Conservation (phyloP, 2,888 invertebrate genomes). For the Heteropelma amictum region DNA sequence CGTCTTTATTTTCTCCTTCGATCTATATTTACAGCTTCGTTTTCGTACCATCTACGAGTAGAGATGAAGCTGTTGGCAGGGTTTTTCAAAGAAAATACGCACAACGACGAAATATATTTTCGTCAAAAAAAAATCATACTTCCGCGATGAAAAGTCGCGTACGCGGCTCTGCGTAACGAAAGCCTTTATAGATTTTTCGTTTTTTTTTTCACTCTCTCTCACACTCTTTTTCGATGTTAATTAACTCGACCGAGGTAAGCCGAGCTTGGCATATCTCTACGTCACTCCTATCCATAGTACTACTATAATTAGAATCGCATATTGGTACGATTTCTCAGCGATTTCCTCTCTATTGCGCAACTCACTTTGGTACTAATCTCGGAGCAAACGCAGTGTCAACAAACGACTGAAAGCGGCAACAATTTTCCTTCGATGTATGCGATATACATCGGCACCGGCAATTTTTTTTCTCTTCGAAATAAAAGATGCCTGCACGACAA, state of each 20-base stretch:
- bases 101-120: not conserved
- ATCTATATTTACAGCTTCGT: not conserved
- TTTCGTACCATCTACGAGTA: not conserved
- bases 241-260: constrained; percentile 8
- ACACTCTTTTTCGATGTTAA: constrained; percentile 22
- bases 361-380: constrained; percentile 37
- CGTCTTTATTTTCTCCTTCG: not conserved
- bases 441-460: too few species aligned
- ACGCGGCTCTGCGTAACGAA: too few species aligned
- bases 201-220: not conserved
- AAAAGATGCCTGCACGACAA: not conserved
- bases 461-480: not conserved
- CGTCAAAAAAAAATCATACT: constrained; percentile 8
- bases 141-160: not conserved
- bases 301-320: constrained; percentile 45
- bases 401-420: constrained; percentile 36
- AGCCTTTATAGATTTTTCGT: too few species aligned
- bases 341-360: constrained; percentile 46
- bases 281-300: constrained; percentile 39
- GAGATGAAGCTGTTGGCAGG: not conserved
- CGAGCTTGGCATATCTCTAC: constrained; percentile 23
- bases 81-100: not conserved
- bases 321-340: constrained; percentile 42
- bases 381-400: constrained; percentile 36
- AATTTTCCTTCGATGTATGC: constrained; percentile 17